Conservation (phyloP, 2,113 vertebrate genomes). For the Otocyon megalotis region DNA sequence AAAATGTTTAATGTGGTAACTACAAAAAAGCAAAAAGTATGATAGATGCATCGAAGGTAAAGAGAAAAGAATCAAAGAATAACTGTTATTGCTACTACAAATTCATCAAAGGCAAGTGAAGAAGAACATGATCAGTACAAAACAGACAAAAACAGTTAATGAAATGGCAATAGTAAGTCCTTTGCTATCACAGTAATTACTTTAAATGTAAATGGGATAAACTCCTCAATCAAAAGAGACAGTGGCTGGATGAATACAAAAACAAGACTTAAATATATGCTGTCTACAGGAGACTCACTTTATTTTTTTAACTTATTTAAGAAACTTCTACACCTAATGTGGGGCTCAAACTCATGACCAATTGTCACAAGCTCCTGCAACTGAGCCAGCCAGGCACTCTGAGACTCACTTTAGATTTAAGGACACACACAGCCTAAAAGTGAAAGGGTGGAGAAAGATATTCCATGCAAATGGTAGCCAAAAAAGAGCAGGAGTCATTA, state of each 20-base stretch:
- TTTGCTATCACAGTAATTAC: neutral
- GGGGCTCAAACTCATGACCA: neutral
- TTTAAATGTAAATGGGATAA: neutral
- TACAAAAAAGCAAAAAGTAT: neutral
- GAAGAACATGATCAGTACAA: neutral
- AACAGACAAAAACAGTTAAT: neutral
- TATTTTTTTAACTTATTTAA: neutral
- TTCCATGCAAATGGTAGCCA: neutral
- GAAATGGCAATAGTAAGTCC: neutral
- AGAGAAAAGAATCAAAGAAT: neutral
- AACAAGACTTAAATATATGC: neutral
- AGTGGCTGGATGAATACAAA: neutral
- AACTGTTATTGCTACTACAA: neutral
- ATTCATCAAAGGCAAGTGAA: neutral
- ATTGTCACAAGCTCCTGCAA: neutral
- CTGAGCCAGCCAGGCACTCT: neutral
- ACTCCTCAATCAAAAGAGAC: neutral
- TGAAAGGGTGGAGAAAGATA: neutral
- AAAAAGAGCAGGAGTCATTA: neutral
- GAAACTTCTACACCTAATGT: neutral
- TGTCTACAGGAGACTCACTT: neutral
- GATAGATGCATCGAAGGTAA: neutral
- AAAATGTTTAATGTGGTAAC: neutral
- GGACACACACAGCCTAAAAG: neutral
- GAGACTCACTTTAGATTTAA: neutral